Conservation (phyloP, 1,140 invertebrate species). For the Oscheius sp. region DNA sequence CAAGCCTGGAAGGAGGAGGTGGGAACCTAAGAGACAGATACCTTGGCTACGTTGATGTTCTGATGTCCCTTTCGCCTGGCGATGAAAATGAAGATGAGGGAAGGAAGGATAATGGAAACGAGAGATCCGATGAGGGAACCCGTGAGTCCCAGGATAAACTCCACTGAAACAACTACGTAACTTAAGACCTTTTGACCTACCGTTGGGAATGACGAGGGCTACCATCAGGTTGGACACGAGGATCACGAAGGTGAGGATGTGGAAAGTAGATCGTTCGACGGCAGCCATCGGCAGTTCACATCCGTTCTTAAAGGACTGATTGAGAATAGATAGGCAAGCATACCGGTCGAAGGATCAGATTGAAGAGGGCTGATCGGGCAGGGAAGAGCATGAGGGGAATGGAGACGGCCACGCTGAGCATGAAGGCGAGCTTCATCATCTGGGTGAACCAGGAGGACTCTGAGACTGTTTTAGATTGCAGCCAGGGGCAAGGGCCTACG, state of each 20-base stretch:
- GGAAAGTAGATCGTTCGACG: constrained; percentile 67
- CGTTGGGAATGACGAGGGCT: constrained; percentile 67
- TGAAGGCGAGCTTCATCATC: constrained; percentile 86
- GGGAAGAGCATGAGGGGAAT: constrained; percentile 95
- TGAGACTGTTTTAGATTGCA: neutral
- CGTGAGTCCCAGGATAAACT: constrained; percentile 83
- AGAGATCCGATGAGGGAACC: constrained; percentile 92
- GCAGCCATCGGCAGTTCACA: constrained; percentile 14
- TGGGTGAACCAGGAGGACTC: constrained; percentile 62
- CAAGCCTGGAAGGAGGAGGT: neutral
- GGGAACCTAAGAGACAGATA: constrained; percentile 39
- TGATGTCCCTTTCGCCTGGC: constrained; percentile 62
- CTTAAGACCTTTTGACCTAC: constrained; percentile 53
- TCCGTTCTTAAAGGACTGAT: constrained; percentile 14
- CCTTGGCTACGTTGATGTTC: constrained; percentile 64
- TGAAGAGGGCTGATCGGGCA: constrained; percentile 86
- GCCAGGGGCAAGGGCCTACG: constrained; percentile 68
- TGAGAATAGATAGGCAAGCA: constrained; percentile 42
- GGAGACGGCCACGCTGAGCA: constrained; percentile 87
- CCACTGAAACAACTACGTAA: constrained; percentile 68
- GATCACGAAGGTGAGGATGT: constrained; percentile 75
- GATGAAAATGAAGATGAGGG: constrained; percentile 68
- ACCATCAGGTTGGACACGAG: constrained; percentile 73
- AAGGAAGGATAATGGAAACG: constrained; percentile 86
- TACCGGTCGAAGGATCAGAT: constrained; percentile 81